Base-by-base conservation (phyloP, 2,797 vertebrate genomes). In the Scomberomorus guttatus region DNA sequence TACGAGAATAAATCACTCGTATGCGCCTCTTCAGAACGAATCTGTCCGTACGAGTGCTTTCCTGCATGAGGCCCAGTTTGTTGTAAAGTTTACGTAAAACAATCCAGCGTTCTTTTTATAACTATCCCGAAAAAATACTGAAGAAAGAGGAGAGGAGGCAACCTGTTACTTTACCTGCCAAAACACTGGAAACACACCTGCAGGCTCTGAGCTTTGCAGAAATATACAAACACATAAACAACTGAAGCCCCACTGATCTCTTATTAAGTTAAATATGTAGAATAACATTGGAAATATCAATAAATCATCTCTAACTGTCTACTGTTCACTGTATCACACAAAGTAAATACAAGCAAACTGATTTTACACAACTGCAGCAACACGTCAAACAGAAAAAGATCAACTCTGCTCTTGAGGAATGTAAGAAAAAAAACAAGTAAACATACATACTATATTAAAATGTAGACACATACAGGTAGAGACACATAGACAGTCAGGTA, bases 401-500 rank as follows among this genome's bases (percentile, higher is more conserved):
- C 50, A 13, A 20, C 29, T 22, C 46, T 54, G 15, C 51, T 52
- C 13, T 6, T 24, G 51, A 24, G n/a, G n/a, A 22, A 5, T 24
- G 11, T 13, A 24, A 22, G 39, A 13, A 56, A 5, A 42, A 1
- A 62, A 37, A 18, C 37, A 50, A 24, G 61, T 9, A 59, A 46
- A 25, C 62, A 50, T 18, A 50, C 13, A 11, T 3, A 29, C 27
- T 29, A 5, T 29, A 29, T 29, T 29, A 29, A 29, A 29, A 29
- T 6, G 9, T 17, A 15, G 3, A 32, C 59, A 69, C 46, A 56
- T 5, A 22, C 69, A 72, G 58, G 54, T 66, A 71, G 34, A 44
- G 34, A 63, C 62, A 76, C 37, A n/a, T n/a, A n/a, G n/a, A n/a
- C n/a, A n/a, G n/a, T n/a, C n/a, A n/a, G n/a, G n/a, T n/a, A n/a